Evolutionary conservation across 2,888 invertebrate species (phyloP).

Genomic region (Aspidiotus destructor): DNA sequence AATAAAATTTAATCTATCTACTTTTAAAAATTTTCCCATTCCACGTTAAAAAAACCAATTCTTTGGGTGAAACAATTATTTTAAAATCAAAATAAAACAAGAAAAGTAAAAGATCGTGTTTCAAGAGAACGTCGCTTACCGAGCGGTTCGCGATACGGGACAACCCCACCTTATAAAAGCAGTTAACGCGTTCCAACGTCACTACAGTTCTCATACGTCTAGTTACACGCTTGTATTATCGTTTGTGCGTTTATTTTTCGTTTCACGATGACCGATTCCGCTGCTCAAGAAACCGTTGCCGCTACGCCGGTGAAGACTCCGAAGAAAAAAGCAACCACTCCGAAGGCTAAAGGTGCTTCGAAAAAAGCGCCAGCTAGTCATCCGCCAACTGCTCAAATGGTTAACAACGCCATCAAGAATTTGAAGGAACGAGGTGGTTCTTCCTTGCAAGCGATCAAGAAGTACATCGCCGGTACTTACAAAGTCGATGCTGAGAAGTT

Average conservation of each 20-base stretch:
- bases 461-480: slow-evolving; percentile 52
- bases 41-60: no score
- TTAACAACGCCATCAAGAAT: slow-evolving; percentile 47
- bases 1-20: no score
- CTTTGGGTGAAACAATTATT: no score
- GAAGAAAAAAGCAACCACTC: slow-evolving; percentile 37
- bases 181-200: background rate
- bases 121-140: no score
- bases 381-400: slow-evolving; percentile 50
- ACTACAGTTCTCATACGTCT: no score
- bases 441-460: slow-evolving; percentile 52
- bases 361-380: slow-evolving; percentile 42
- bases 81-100: no score
- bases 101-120: no score
- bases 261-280: slow-evolving; percentile 21
- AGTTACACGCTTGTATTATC: no score
- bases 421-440: slow-evolving; percentile 52
- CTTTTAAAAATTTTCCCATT: no score
- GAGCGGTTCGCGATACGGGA: slow-evolving; percentile 9
- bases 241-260: no score
- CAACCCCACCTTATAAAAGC: background rate
- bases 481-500: slow-evolving; percentile 51
- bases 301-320: slow-evolving; percentile 14
- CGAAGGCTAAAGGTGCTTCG: slow-evolving; percentile 35
- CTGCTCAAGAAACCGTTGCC: slow-evolving; percentile 35